phyloP scores from a whole-genome alignment of 2,113 vertebrate species.

The Nothoprocta pentlandii region DNA sequence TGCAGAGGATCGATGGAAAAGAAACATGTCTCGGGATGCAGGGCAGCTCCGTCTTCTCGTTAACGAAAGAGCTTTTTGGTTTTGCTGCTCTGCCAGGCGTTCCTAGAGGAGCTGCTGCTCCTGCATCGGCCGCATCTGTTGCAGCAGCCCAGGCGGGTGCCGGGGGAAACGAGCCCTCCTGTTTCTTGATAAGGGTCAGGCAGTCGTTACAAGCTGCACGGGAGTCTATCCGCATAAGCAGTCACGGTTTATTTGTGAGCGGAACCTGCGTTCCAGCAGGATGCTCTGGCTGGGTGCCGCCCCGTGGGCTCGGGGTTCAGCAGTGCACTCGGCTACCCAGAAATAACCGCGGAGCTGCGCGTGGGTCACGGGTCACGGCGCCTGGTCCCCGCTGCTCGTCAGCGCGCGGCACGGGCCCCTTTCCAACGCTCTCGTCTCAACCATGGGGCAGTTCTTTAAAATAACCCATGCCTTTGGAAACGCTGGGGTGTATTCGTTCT shows the following conservation, averaged over 20 bases:
- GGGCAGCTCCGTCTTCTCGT: background rate
- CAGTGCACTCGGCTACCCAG: background rate
- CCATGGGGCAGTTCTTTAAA: too few relatives aligned
- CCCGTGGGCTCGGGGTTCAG: background rate
- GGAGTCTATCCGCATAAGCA: constrained; percentile 10
- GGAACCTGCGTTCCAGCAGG: constrained; percentile 18
- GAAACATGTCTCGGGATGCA: background rate
- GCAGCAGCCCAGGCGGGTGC: background rate
- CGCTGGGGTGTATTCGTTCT: accelerated
- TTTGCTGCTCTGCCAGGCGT: background rate
- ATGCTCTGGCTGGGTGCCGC: background rate
- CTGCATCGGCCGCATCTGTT: background rate
- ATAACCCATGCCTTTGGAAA: background rate
- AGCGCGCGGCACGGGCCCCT: background rate
- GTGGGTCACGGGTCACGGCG: too few relatives aligned
- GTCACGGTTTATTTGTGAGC: constrained; percentile 18
- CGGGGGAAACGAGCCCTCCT: background rate
- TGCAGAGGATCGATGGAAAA: background rate
- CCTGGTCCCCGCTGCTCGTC: background rate
- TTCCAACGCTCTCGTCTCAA: background rate
- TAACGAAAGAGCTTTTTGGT: background rate
- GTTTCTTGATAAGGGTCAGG: background rate
- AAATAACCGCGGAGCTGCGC: background rate
- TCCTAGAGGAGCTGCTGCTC: background rate
- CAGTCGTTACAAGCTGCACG: background rate